A percentile compares a stretch with the other conserved stretches of the same genome.
Evolutionary conservation across 2,113 vertebrate genomes (phyloP).

Genomic region (Xenopus laevis): DNA sequence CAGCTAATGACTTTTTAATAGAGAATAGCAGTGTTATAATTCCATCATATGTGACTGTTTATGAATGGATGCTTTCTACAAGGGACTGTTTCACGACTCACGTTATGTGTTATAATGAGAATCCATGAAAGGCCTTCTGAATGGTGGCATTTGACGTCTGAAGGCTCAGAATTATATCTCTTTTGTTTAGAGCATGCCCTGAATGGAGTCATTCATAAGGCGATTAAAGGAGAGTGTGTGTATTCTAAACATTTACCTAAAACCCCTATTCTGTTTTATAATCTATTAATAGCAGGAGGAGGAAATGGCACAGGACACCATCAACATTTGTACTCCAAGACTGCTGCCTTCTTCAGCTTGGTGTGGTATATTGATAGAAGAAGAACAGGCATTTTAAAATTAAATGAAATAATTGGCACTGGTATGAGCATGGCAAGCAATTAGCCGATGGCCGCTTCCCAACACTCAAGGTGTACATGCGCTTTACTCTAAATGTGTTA

Average conservation of each 20-base stretch:
- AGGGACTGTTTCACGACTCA: conserved; percentile 50
- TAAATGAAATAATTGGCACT: too few species aligned
- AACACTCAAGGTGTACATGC: too few species aligned
- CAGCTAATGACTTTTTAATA: conserved; percentile 60
- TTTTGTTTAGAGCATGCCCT: conserved; percentile 10
- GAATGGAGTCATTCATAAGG: conserved; percentile 5
- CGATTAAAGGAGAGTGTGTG: neutral
- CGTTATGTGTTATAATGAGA: conserved; percentile 48
- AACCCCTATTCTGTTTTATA: neutral
- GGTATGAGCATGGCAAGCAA: too few species aligned
- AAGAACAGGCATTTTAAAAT: too few species aligned
- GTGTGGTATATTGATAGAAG: too few species aligned
- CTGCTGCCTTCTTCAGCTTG: neutral
- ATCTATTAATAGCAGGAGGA: neutral
- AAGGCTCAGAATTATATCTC: conserved; percentile 8
- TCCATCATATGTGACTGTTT: conserved; percentile 50
- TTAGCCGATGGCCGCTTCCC: too few species aligned
- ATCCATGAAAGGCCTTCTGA: neutral
- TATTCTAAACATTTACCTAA: neutral
- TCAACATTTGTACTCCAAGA: neutral
- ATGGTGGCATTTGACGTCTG: neutral
- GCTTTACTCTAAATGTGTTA: too few species aligned
- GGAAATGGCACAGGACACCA: neutral
- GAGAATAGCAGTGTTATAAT: conserved; percentile 58
- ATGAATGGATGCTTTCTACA: conserved; percentile 57